Base-by-base conservation (phyloP, 2,113 vertebrate species). In the Cacatua alba region DNA sequence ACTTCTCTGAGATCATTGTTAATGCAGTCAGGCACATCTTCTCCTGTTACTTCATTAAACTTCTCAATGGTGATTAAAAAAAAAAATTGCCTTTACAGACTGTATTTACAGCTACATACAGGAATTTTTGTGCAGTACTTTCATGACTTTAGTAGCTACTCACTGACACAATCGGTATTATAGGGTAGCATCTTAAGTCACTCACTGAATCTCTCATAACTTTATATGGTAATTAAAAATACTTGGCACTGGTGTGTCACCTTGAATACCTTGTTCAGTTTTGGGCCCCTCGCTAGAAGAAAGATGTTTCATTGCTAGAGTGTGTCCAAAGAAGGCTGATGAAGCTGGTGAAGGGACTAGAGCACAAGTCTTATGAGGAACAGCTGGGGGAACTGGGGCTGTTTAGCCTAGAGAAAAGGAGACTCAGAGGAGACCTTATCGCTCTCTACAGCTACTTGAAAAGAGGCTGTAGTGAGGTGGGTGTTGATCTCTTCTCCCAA, bases 271-370 rank as follows among this genome's bases (percentile, higher is more conserved):
- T 4, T 20, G 28, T n/a, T 63, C 9, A 33, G 9, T 81, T 88
- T 43, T 64, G 48, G 19, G 8, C 2, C 17, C 6, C 2, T 57
- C 12, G 43, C 10, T 26, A 6, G 8, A 68, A 6, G 29, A 57
- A 57, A 28, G 43, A 6, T 21, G 8, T 16, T 10, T 59, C 77
- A 7, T 3, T n/a, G 5, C 29, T 91, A 37, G 26, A 53, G 2
- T 0, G 0, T 21, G 9, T 48, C 18, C 55, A 70, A 6, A 70
- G 29, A 82, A 74, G 3, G 8, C 4, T 5, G 79, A 6, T 0
- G 0, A 2, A 76, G 13, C 1, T 46, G 28, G 5, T 14, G 57
- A 65, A 41, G 6, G 2, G 6, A 11, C 6, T 17, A 4, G 10
- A 51, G 21, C 1, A 7, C 24, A 71, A 33, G 10, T 8, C 20